Evolutionary conservation across 2,113 vertebrate species (phyloP), one percentile per base, ranked within the genome.

Genomic region (Gopherus evgoodei): DNA sequence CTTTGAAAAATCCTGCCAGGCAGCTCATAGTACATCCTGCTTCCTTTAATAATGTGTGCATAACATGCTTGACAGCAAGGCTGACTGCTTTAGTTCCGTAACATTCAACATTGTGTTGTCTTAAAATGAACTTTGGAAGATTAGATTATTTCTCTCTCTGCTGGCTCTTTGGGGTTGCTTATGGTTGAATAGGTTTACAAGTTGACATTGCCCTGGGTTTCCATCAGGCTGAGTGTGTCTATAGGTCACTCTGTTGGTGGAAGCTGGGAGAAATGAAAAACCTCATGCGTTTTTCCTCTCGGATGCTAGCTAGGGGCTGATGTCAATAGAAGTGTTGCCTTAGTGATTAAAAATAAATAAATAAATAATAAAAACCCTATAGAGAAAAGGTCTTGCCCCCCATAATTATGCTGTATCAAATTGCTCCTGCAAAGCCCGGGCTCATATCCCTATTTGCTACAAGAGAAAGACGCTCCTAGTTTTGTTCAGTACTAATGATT

Each of bases 21-120:
- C 1, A 1, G 3, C 75, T 42, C n/a, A 11, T 35, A 31, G 17
- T 16, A 2, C 12, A 6, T 5, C 81, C 8, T 17, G 53, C 69
- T 86, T 27, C n/a, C 75, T 17, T 76, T 76, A 25, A 6, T 1
- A 82, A 22, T 0, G 8, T 0, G 11, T 1, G 2, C 24, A 31
- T 2, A 52, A 29, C 25, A 19, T 0, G 6, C 47, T 17, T 1
- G 72, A 11, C 9, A 6, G 29, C 75, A 1, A 1, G 0, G 4
- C 62, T 62, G 65, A 79, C 52, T 44, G 47, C 3, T 42, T 54
- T 27, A 19, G 44, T 13, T 35, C 17, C 0, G 21, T 5, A 8
- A 22, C 17, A 78, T 10, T 82, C 57, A 5, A 3, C 25, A 54
- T 59, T 21, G 65, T 54, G 52, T 44, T 17, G 72, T 49, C 79